Evolutionary conservation across 2,888 invertebrate species (phyloP), one percentile per base, ranked within the genome.

Genomic region (Lissonota sp.): DNA sequence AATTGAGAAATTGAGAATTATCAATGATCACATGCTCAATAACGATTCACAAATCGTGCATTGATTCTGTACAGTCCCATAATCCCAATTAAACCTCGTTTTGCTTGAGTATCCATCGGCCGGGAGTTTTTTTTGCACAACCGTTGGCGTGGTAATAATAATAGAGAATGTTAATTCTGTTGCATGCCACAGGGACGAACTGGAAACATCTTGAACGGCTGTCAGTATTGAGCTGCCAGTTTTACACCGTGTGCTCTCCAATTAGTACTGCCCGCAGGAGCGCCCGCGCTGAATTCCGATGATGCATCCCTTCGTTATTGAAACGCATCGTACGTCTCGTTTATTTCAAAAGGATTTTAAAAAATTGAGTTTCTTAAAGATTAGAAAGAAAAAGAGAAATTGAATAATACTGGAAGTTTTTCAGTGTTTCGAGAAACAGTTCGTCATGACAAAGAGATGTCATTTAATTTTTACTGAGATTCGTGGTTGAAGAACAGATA

Each of bases 171-270:
- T 82, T 90, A 90, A 82, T 88, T 92, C 87, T 92, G 88, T 92
- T 92, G 90, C 90, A 90, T 91, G 90, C 88, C 86, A 88, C 91
- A 92, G 92, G 90, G 85, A 87, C 87, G 90, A 90, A 84, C 85
- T 85, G 85, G 81, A 81, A 53, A 75, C 81, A 78, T 74, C 81
- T 73, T 81, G 81, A 81, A 71, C 78, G 81, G 60, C 78, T 55
- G 49, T 78, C 70, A 74, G 78, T 71, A 78, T 62, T 62, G 71
- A 78, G 70, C 71, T 78, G 78, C 74, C 66, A 78, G 74, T 75
- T 71, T 75, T 39, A 70, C 62, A 66, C 71, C 55, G 66, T 71
- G 66, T 69, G 73, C 81, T 75, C 37, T 60, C 26, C 26, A 71
- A 78, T 71, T 78, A 67, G 78, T 75, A 53, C 74, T 75, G 66